Evolutionary conservation across 2,113 vertebrate genomes (phyloP), one percentile per base, ranked within the genome.

Genomic region (Zeus faber): DNA sequence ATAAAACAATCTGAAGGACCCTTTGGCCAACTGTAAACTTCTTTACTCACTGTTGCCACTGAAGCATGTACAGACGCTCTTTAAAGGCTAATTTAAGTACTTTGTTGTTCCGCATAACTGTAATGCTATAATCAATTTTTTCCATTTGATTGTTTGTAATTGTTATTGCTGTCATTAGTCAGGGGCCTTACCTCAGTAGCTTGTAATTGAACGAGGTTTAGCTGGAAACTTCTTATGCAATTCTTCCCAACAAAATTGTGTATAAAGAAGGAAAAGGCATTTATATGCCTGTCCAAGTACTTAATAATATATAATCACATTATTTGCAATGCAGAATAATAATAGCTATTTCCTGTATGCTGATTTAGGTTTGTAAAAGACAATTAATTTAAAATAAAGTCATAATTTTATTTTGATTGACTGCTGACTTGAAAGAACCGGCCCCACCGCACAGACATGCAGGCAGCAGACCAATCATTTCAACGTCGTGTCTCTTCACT

Each of bases 121-220:
- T 89, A 87, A 79, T 75, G 72, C 69, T 87, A 65, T 79, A 83
- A 80, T 74, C 40, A 2, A 59, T 11, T 58, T 68, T 80, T 82
- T 75, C 64, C 62, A 53, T 80, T 71, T 39, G 50, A 79, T 73
- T 75, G 78, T 82, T 76, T 76, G 62, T 82, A 70, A 13, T 67
- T 74, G 71, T 78, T 76, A 52, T 25, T 54, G 29, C 83, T 83
- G 74, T 85, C 81, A 67, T 65, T 62, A 60, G 61, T 65, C 81
- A 74, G 72, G 82, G 83, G 82, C 86, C 72, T 89, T 89, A 89
- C 89, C 88, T 90, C 89, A 89, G 76, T 70, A 73, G 81, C 69
- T 56, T 80, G 81, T 84, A 81, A 79, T 79, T 81, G 70, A 76
- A 79, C 69, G 74, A 88, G 70, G 73, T 79, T 77, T 72, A 78